Conservation (phyloP, 2,113 vertebrate species). For the Piliocolobus tephrosceles region DNA sequence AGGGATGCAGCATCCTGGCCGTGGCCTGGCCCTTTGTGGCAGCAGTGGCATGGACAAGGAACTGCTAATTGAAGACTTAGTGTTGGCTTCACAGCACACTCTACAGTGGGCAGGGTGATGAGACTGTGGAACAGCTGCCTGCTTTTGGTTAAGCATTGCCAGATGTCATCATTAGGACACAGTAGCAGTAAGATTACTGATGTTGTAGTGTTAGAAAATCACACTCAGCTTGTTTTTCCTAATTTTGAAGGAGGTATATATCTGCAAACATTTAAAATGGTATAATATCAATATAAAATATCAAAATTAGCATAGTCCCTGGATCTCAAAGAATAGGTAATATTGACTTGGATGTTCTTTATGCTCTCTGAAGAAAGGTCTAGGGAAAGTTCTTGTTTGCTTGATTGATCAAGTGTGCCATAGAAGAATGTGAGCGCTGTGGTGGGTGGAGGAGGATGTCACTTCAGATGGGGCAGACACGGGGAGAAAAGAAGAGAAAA, state of each 20-base stretch:
- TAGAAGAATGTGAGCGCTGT: background rate
- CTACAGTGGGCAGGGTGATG: background rate
- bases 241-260: conserved; percentile 1
- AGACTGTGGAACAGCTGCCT: background rate
- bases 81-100: background rate
- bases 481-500: background rate
- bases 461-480: background rate
- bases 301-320: background rate
- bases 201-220: background rate
- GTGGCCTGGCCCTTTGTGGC: background rate
- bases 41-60: background rate
- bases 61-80: background rate
- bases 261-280: conserved; percentile 40
- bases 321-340: background rate
- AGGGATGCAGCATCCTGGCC: background rate
- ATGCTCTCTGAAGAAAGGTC: background rate
- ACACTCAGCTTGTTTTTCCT: background rate
- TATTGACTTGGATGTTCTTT: background rate
- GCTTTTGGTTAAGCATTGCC: background rate
- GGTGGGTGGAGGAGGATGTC: background rate
- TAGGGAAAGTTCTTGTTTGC: background rate
- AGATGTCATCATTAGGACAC: background rate
- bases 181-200: background rate
- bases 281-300: background rate
- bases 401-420: background rate